Base-by-base conservation (phyloP, 2,888 invertebrate species). In the Drosophila anceps region DNA sequence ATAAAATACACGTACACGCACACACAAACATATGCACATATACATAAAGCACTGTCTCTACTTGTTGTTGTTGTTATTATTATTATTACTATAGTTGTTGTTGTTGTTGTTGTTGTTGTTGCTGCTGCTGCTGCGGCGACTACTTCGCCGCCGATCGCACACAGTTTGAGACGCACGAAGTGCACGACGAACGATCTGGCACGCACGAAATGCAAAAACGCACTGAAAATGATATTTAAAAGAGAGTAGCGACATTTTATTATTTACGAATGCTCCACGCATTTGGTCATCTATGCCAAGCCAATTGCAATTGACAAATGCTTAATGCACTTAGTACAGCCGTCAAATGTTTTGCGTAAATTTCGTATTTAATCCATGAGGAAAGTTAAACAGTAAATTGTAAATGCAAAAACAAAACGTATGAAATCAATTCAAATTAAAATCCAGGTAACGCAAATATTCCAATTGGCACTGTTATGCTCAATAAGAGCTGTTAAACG, bases 121-220 rank as follows among this genome's bases (percentile, higher is more conserved):
- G 46, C 15, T 69, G 43, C 13, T 44, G 15, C 18, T 54, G 37
- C 37, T 50, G 58, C 44, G 41, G 53, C 44, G 20, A 53, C 37
- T 35, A 53, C 54, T n/a, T 20, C 27, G 15, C 24, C 46, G 66
- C 61, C 64, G 65, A 57, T 54, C 46, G 53, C 60, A 41, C 7
- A 50, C 31, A 29, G 39, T 20, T 8, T 31, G 35, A 51, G 64
- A 82, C 69, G 69, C 80, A 82, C 80, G 70, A 76, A 73, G 63
- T 73, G 77, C 83, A 81, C 80, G 63, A 68, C 73, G 61, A 71
- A 76, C 81, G 80, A 81, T 71, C 81, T 81, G 83, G 35, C 83
- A 83, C 81, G 83, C 81, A 81, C 81, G 83, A 81, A 81, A 80
- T 81, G 83, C 81, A 82, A 81, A 81, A 81, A 81, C 83, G 83